Evolutionary conservation across 1,140 invertebrate species (phyloP).

Genomic region (Frieseomelitta varia): DNA sequence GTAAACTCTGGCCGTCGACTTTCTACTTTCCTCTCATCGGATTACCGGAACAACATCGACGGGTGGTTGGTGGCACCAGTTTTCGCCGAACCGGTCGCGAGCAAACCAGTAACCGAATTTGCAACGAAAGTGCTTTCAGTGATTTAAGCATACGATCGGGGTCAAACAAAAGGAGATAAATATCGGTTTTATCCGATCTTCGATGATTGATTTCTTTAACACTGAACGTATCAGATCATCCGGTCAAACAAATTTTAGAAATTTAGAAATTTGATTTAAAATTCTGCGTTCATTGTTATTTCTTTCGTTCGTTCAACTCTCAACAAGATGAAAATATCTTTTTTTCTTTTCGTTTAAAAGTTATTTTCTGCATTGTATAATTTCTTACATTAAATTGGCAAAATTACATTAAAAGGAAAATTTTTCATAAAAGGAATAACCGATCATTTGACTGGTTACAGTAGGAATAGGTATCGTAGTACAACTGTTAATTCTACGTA

Average conservation of each 20-base stretch:
- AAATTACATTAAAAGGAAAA: no score
- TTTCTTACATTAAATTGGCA: no score
- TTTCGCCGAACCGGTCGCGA: neutral
- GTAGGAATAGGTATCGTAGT: no score
- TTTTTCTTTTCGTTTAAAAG: no score
- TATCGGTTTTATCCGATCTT: neutral
- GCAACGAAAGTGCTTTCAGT: neutral
- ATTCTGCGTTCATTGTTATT: neutral
- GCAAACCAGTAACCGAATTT: constrained; percentile 4
- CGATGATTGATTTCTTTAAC: neutral
- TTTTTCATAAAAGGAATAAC: no score
- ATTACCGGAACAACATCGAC: constrained; percentile 20
- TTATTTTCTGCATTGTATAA: no score
- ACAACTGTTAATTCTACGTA: no score
- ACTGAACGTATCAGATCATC: no score
- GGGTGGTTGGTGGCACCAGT: neutral
- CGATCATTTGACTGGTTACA: no score
- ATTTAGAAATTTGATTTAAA: neutral
- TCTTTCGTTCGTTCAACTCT: neutral
- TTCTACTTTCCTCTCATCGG: constrained; percentile 64
- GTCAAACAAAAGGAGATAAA: neutral
- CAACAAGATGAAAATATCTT: no score
- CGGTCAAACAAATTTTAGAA: no score
- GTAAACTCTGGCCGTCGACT: constrained; percentile 53
- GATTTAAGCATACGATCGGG: neutral